phyloP scores from a whole-genome alignment of 2,113 vertebrate species.

The Otus sunia region DNA sequence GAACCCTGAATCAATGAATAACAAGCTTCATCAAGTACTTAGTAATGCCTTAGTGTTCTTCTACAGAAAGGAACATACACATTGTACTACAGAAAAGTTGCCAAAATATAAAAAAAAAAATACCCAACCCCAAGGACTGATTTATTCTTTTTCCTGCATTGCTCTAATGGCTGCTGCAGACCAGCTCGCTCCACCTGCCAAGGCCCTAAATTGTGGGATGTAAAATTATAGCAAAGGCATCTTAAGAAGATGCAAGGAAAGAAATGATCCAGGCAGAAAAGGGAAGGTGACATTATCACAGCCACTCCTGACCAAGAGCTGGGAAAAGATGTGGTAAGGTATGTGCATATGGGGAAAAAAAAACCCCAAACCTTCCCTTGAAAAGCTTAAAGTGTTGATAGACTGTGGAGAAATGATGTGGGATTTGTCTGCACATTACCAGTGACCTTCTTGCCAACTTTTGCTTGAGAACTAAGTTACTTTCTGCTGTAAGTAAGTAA shows the following conservation, averaged over 20 bases:
- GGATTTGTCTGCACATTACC: background rate
- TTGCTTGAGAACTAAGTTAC: background rate
- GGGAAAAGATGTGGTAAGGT: background rate
- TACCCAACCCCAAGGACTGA: accelerated
- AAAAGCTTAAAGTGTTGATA: background rate
- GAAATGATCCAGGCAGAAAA: background rate
- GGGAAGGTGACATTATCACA: background rate
- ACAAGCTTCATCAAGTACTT: background rate
- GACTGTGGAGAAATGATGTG: background rate
- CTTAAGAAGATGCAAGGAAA: background rate
- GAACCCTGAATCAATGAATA: background rate
- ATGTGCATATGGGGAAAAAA: background rate
- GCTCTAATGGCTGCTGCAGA: background rate
- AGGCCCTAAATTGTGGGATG: background rate
- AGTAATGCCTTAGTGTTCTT: background rate
- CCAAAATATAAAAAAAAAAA: background rate
- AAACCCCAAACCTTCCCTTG: background rate
- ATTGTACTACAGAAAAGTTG: background rate
- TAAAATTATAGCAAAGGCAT: background rate
- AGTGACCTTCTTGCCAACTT: background rate
- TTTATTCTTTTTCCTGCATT: background rate
- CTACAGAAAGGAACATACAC: background rate
- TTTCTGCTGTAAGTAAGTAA: background rate
- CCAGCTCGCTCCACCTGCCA: background rate
- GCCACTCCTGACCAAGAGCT: background rate